Evolutionary conservation across 2,113 vertebrate genomes (phyloP).

Genomic region (Oreotrochilus melanogaster): DNA sequence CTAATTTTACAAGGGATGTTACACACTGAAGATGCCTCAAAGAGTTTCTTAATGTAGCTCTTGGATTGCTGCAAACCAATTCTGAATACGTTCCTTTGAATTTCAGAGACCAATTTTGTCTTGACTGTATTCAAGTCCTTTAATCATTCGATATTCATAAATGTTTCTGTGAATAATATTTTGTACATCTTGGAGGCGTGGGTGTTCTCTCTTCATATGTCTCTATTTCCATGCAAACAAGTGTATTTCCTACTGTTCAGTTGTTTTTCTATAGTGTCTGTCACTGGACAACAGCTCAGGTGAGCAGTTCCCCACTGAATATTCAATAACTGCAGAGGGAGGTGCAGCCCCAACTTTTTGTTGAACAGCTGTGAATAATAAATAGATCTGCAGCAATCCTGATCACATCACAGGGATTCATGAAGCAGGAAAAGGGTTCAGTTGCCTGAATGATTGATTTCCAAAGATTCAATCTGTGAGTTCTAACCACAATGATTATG

Average conservation of each 20-base stretch:
- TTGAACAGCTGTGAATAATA: not conserved
- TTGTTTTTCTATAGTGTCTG: not conserved
- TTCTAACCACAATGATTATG: not conserved
- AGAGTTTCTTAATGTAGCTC: not conserved
- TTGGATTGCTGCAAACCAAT: not conserved
- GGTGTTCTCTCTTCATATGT: not conserved
- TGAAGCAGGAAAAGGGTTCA: not conserved
- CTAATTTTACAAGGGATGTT: conserved; percentile 18
- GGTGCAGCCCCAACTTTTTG: not conserved
- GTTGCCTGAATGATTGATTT: not conserved
- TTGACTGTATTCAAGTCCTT: not conserved
- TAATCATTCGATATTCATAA: not conserved
- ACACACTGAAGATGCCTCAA: not conserved
- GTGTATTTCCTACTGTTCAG: not conserved
- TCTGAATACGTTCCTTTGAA: not conserved
- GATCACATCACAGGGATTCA: not conserved
- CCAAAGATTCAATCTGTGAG: not conserved
- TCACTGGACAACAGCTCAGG: not conserved
- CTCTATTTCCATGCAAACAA: not conserved
- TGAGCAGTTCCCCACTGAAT: not conserved
- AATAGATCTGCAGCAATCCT: not conserved
- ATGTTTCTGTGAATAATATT: not conserved
- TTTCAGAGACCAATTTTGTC: not conserved
- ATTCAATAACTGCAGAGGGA: not conserved
- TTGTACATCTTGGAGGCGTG: not conserved